Conservation (phyloP, 2,797 vertebrate genomes). For the Bovichtus variegatus region DNA sequence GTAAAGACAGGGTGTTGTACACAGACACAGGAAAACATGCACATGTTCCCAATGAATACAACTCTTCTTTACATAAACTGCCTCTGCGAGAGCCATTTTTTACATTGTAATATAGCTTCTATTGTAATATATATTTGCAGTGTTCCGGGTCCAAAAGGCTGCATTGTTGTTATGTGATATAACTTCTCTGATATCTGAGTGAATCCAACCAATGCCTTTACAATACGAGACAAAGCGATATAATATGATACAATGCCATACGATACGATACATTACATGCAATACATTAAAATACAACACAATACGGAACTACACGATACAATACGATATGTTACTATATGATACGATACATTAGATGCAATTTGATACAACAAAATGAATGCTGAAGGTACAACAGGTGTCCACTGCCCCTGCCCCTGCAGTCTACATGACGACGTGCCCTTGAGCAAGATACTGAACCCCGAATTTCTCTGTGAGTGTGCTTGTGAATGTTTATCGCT, state of each 20-base stretch:
- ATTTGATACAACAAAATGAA: background rate
- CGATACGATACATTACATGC: background rate
- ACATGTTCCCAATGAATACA: background rate
- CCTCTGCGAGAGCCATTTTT: background rate
- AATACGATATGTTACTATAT: background rate
- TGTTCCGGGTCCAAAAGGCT: background rate
- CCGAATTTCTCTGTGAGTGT: too few species aligned
- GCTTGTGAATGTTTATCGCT: too few species aligned
- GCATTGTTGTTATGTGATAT: background rate
- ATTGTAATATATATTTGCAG: background rate
- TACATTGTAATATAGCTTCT: too few species aligned
- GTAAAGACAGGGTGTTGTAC: slow-evolving; percentile 15
- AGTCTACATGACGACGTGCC: too few species aligned
- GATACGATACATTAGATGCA: background rate
- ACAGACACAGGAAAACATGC: background rate
- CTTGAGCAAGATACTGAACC: too few species aligned
- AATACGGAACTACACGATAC: background rate
- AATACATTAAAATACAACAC: background rate
- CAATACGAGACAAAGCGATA: background rate
- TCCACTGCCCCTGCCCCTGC: too few species aligned
- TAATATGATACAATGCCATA: too few species aligned
- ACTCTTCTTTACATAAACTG: background rate
- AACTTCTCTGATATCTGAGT: background rate
- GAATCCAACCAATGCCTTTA: background rate
- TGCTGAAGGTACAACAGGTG: too few species aligned